phyloP scores from a whole-genome alignment of 2,797 vertebrate genomes.

The Sebastes vulpes region DNA sequence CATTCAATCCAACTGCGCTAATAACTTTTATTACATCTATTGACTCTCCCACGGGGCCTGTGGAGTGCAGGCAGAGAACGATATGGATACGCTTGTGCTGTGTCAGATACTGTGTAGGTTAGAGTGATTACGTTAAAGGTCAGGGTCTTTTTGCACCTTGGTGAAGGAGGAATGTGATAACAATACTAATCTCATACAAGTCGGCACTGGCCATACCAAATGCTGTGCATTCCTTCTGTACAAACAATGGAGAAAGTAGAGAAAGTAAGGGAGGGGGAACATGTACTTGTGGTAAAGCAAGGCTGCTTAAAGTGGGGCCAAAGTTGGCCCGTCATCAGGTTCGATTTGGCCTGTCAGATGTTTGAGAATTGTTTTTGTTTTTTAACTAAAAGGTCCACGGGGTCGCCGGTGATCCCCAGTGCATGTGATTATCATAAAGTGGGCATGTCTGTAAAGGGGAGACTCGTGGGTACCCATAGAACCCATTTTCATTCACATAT shows the following conservation, averaged over 20 bases:
- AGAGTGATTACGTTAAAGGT: slow-evolving; percentile 73
- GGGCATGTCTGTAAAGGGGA: no score
- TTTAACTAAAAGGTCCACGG: no score
- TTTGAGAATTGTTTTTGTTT: no score
- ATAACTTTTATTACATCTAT: slow-evolving; percentile 45
- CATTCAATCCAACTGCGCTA: slow-evolving; percentile 45
- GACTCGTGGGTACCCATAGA: accelerated
- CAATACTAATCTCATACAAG: slow-evolving; percentile 66
- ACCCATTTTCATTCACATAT: accelerated
- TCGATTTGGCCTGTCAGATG: no score
- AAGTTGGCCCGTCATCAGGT: no score
- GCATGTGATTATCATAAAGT: no score
- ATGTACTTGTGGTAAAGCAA: neutral
- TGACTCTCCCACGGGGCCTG: slow-evolving; percentile 35
- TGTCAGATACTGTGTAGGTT: slow-evolving; percentile 60
- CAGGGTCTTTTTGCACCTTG: slow-evolving; percentile 56
- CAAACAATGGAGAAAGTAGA: neutral
- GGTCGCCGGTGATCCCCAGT: no score
- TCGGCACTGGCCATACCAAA: slow-evolving; percentile 30
- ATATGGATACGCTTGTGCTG: slow-evolving; percentile 30
- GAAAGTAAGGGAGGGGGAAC: slow-evolving; percentile 29
- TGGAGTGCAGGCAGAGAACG: slow-evolving; percentile 17
- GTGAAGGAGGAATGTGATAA: slow-evolving; percentile 68
- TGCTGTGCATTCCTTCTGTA: slow-evolving; percentile 31
- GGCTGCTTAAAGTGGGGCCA: no score